A percentile compares a stretch with the other conserved stretches of the same genome.
phyloP scores from a whole-genome alignment of 2,888 invertebrate species.

The Blastobasis adustella region DNA sequence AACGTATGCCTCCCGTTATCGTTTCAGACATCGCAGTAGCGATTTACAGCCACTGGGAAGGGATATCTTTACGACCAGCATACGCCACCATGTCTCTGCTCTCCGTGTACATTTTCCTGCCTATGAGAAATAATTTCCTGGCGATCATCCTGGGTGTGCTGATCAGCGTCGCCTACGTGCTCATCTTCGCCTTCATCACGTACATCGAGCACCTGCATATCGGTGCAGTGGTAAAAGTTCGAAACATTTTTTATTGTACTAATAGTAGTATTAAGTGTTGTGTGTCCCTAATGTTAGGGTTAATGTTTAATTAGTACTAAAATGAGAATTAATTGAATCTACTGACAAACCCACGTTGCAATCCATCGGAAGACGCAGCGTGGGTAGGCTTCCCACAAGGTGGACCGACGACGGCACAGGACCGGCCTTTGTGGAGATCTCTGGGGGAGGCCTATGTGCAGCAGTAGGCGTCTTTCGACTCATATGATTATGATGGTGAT shows the following conservation, averaged over 20 bases:
- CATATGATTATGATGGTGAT: too few species aligned
- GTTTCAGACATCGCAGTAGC: constrained; percentile 78
- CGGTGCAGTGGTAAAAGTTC: constrained; percentile 47
- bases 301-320: too few species aligned
- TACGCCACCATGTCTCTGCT: constrained; percentile 83
- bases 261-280: too few species aligned
- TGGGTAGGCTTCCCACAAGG: too few species aligned
- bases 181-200: constrained; percentile 52
- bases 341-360: too few species aligned
- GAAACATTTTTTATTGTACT: neutral
- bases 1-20: neutral
- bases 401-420: too few species aligned
- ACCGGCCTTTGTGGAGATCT: too few species aligned
- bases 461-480: too few species aligned
- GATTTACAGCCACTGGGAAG: constrained; percentile 75
- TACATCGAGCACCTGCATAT: constrained; percentile 43
- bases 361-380: too few species aligned
- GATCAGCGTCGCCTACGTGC: constrained; percentile 79
- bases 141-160: constrained; percentile 81
- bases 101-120: constrained; percentile 89
- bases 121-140: constrained; percentile 82
- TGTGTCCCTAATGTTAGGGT: too few species aligned
- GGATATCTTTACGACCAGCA: constrained; percentile 77
- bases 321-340: too few species aligned
- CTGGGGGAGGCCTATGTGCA: too few species aligned